These are phyloP conservation scores for Phaedon cochleariae DNA, from an alignment of 2,888 invertebrate genomes.

Conservation along the genomic window DNA sequence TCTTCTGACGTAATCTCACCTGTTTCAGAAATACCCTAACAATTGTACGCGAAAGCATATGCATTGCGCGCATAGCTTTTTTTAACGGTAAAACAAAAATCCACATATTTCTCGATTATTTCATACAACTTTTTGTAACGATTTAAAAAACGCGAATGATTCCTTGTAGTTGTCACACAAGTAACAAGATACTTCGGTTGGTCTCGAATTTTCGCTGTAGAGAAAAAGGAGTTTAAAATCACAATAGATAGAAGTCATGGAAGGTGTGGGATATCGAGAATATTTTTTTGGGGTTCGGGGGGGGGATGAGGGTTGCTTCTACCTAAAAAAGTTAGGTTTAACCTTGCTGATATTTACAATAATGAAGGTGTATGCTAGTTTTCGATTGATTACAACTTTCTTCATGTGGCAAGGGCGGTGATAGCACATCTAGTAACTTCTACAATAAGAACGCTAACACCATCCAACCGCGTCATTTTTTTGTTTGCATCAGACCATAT, in stretches of 20 bases:
- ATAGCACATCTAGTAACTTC: too few relatives aligned
- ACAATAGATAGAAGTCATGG: conserved; percentile 23
- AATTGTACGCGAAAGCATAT: conserved; percentile 60
- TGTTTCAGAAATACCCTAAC: conserved; percentile 58
- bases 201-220: conserved; percentile 61
- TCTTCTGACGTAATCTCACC: conserved; percentile 58
- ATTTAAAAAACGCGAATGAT: conserved; percentile 51
- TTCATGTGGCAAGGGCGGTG: too few relatives aligned
- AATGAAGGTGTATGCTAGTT: conserved; percentile 5
- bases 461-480: too few relatives aligned
- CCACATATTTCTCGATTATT: conserved; percentile 26
- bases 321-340: not conserved
- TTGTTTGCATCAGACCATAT: too few relatives aligned
- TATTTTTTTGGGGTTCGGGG: too few relatives aligned
- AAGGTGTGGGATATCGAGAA: not conserved
- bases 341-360: not conserved
- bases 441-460: too few relatives aligned
- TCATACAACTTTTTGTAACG: conserved; percentile 32
- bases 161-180: conserved; percentile 57
- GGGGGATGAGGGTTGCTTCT: not conserved
- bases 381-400: not conserved
- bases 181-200: conserved; percentile 55
- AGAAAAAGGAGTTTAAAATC: conserved; percentile 59
- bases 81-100: conserved; percentile 31
- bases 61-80: conserved; percentile 64